A percentile compares a stretch with the other conserved stretches of the same genome.
phyloP scores from a whole-genome alignment of 2,888 invertebrate genomes.

The Dioctria rufipes region DNA sequence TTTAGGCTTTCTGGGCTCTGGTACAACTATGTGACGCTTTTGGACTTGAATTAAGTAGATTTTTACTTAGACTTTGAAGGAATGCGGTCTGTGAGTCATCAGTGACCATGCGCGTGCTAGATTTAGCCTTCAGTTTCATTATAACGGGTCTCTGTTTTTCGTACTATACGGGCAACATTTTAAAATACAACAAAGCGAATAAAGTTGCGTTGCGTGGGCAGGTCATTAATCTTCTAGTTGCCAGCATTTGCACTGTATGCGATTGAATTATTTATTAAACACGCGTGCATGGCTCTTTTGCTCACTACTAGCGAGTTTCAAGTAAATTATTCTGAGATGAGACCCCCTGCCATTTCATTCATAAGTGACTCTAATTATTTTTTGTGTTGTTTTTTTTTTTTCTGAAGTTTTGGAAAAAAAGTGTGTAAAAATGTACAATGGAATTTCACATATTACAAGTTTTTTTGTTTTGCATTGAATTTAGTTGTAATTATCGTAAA shows the following conservation, averaged over 20 bases:
- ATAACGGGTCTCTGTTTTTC: constrained; percentile 26
- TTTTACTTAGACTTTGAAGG: not conserved
- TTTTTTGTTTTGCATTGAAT: too few species aligned
- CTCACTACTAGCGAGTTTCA: constrained; percentile 11
- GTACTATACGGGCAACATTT: constrained; percentile 30
- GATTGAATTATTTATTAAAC: constrained; percentile 25
- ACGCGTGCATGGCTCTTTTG: not conserved
- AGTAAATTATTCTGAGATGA: constrained; percentile 25
- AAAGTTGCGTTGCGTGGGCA: constrained; percentile 40
- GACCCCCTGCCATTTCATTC: constrained; percentile 43
- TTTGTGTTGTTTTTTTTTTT: too few species aligned
- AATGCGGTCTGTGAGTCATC: constrained; percentile 48
- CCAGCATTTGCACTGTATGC: constrained; percentile 13
- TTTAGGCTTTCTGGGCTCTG: constrained; percentile 20
- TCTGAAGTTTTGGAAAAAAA: too few species aligned
- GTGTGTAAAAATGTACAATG: too few species aligned
- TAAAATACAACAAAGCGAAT: constrained; percentile 43
- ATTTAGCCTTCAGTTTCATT: constrained; percentile 32
- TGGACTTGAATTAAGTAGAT: constrained; percentile 44
- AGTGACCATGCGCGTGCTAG: constrained; percentile 27
- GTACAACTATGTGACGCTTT: constrained; percentile 24
- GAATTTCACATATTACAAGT: too few species aligned
- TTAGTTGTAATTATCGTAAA: too few species aligned
- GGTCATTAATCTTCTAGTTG: constrained; percentile 46
- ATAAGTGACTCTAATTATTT: not conserved